These are phyloP conservation scores for Labrus mixtus DNA, from an alignment of 2,113 vertebrate genomes.

Conservation along the genomic window DNA sequence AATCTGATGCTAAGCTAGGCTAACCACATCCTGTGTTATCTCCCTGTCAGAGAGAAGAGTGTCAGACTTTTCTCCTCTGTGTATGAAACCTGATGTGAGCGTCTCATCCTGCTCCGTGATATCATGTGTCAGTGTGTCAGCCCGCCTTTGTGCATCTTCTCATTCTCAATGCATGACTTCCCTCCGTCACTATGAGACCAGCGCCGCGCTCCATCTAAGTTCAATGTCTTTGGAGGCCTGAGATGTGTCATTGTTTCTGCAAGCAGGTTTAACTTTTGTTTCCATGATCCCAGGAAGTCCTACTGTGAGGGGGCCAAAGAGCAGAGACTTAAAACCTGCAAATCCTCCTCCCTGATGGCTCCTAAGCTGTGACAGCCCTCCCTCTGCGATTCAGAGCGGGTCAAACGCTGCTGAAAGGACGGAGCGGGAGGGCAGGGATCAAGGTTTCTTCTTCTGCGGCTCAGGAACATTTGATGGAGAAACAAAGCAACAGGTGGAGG, in stretches of 20 bases:
- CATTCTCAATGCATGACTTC: slow-evolving; percentile 81
- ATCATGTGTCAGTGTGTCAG: slow-evolving; percentile 57
- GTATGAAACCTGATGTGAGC: neutral
- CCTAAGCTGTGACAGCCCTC: slow-evolving; percentile 75
- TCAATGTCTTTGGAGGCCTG: slow-evolving; percentile 77
- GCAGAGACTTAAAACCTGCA: slow-evolving; percentile 78
- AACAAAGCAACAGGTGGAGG: slow-evolving; percentile 74
- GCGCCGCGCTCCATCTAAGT: slow-evolving; percentile 64
- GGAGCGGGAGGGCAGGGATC: slow-evolving; percentile 67
- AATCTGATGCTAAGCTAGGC: neutral
- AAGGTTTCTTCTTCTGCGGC: slow-evolving; percentile 69
- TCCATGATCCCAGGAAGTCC: slow-evolving; percentile 75
- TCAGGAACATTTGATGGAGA: slow-evolving; percentile 61
- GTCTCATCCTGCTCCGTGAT: slow-evolving; percentile 20
- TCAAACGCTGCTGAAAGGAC: slow-evolving; percentile 72
- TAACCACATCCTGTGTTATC: neutral
- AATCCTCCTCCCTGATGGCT: slow-evolving; percentile 77
- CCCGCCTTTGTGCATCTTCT: slow-evolving; percentile 58
- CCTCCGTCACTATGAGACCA: slow-evolving; percentile 69
- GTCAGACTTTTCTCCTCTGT: neutral
- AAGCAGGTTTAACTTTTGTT: slow-evolving; percentile 76
- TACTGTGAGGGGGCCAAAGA: slow-evolving; percentile 78
- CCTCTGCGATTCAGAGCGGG: slow-evolving; percentile 67
- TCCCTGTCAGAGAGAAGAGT: neutral
- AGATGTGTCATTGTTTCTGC: slow-evolving; percentile 68